Base-by-base conservation (phyloP, 2,113 vertebrate species). In the Platycercus adscitus region DNA sequence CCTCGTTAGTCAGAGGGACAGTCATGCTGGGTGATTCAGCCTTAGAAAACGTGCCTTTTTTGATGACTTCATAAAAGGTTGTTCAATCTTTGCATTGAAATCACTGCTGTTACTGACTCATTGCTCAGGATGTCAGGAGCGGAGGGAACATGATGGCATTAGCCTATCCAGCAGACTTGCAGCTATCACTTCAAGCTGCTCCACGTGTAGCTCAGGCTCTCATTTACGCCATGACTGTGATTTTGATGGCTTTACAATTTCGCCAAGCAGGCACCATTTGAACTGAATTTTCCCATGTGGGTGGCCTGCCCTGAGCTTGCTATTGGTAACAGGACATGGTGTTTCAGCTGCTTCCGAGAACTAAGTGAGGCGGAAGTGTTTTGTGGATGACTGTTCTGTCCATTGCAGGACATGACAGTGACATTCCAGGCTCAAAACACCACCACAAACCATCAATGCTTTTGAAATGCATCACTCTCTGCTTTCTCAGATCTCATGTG, bases 1-100 rank as follows among this genome's bases (percentile, higher is more conserved):
- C 37, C 63, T 91, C 39, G 26, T 94, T 95, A 95, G 87, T 94
- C 87, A 97, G 84, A 88, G 43, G 66, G 75, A 85, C 65, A 87
- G 81, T 95, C 89, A 89, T 66, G 46, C 44, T 19, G 53, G 10
- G 52, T 95, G 93, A 97, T 63, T 95, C 93, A 95, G 8, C 75
- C 61, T 49, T 20, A 37, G 53, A 88, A 82, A 94, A 89, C 77
- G 58, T 80, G 66, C 16, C 21, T 86, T 89, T 83, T 91, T 43
- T 56, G 65, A 87, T 88, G 66, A 71, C 56, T 93, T 89, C 92
- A 91, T 91, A 52, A 75, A 87, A 82, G 28, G 41, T 20, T 13
- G 8, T 37, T 84, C 73, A 75, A 33, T 56, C 53, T 72, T 78
- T 78, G 23, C 11, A 63, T 81, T 81, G 70, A 78, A 95, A 80